Evolutionary conservation across 2,797 vertebrate species (phyloP).

Genomic region (Crocodylus rhombifer): DNA sequence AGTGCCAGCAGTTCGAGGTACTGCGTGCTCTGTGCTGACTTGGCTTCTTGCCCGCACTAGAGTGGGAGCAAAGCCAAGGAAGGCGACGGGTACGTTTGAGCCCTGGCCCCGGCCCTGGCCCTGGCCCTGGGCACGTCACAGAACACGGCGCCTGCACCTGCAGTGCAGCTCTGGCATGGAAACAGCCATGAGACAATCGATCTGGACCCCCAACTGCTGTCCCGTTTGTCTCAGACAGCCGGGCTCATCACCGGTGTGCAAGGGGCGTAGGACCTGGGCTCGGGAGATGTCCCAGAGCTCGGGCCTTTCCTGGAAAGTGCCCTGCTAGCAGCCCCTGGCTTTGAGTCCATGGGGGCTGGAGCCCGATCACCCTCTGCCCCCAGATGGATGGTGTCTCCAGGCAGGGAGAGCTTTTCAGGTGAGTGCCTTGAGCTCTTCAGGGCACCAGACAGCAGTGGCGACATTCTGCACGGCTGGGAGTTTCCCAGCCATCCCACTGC

Average conservation of each 20-base stretch:
- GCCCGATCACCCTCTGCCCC: neutral
- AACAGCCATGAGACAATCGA: neutral
- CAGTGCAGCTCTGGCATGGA: neutral
- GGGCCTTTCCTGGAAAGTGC: neutral
- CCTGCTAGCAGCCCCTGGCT: neutral
- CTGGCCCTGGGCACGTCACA: neutral
- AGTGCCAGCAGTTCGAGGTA: constrained; percentile 81
- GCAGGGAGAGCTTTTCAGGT: too few relatives aligned
- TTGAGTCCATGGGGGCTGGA: neutral
- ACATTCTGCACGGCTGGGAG: too few relatives aligned
- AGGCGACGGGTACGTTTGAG: neutral
- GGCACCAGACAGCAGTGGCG: too few relatives aligned
- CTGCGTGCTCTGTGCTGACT: neutral
- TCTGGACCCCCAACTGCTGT: neutral
- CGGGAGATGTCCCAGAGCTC: neutral
- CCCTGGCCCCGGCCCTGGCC: neutral
- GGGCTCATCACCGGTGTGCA: too few relatives aligned
- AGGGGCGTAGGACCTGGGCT: neutral
- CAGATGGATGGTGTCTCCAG: too few relatives aligned
- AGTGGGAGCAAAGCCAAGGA: neutral
- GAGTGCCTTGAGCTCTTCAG: too few relatives aligned
- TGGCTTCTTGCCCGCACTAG: neutral
- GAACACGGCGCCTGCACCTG: neutral
- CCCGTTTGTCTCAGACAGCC: neutral
- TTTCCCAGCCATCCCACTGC: too few relatives aligned